Conservation (phyloP, 2,113 vertebrate genomes). For the Nicator chloris region DNA sequence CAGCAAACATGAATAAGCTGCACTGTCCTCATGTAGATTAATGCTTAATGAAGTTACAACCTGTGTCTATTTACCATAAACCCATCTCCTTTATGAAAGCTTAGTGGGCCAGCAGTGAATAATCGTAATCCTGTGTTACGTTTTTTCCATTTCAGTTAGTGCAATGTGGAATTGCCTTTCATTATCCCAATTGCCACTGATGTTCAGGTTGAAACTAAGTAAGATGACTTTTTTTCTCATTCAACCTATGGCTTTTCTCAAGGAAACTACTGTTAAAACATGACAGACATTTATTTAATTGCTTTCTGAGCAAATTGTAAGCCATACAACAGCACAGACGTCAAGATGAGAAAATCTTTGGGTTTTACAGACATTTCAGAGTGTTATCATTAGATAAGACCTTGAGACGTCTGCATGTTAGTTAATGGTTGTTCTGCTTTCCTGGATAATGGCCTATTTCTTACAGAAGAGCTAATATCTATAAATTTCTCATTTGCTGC, state of each 20-base stretch:
- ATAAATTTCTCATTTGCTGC: conserved; percentile 51
- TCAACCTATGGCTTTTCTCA: conserved; percentile 2
- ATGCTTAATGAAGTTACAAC: not conserved
- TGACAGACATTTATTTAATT: conserved; percentile 18
- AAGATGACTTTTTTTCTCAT: not conserved
- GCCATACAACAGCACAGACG: not conserved
- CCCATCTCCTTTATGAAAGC: not conserved
- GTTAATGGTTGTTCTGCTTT: conserved; percentile 10
- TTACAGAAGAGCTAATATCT: not conserved
- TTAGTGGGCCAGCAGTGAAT: not conserved
- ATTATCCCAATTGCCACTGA: not conserved
- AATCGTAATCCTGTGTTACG: not conserved
- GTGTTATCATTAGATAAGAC: not conserved
- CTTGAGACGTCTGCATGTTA: conserved; percentile 17
- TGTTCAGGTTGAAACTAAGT: not conserved
- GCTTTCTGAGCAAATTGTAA: conserved; percentile 28
- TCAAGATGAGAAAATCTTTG: conserved; percentile 16
- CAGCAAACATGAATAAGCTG: not conserved
- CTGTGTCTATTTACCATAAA: conserved; percentile 5
- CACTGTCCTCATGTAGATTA: not conserved
- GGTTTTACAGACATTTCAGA: conserved; percentile 19
- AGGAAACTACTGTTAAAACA: not conserved
- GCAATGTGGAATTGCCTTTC: not conserved
- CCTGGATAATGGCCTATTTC: conserved; percentile 40
- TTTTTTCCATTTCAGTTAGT: conserved; percentile 24